Evolutionary conservation across 2,888 invertebrate genomes (phyloP).

Genomic region (Galerucella calmariensis): DNA sequence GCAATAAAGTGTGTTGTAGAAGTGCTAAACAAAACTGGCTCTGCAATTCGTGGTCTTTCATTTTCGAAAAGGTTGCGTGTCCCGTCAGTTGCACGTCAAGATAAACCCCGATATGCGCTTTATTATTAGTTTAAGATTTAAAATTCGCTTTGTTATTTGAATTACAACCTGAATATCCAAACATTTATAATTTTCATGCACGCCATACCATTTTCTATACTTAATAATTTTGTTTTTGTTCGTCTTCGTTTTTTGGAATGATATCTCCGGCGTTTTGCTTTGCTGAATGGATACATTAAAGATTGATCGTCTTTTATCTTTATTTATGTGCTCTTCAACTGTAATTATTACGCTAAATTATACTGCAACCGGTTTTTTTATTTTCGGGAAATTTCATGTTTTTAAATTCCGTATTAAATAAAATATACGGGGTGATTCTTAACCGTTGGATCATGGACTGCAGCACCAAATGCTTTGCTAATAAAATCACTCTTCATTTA

Average conservation of each 20-base stretch:
- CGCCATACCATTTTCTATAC: conserved; percentile 32
- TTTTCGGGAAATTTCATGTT: neutral
- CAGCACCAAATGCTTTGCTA: too few relatives aligned
- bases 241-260: conserved; percentile 26
- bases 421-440: too few relatives aligned
- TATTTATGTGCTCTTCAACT: conserved; percentile 3
- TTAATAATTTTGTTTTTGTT: conserved; percentile 15
- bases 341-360: conserved; percentile 10
- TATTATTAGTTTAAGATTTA: conserved; percentile 44
- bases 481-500: too few relatives aligned
- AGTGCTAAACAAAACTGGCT: conserved; percentile 42
- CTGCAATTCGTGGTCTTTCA: conserved; percentile 33
- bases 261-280: conserved; percentile 25
- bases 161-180: conserved; percentile 42
- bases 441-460: too few relatives aligned
- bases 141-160: conserved; percentile 44
- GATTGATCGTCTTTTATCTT: conserved; percentile 13
- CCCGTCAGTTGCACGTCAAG: conserved; percentile 41
- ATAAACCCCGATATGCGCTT: conserved; percentile 43
- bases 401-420: neutral
- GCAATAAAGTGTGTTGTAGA: conserved; percentile 42
- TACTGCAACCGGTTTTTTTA: neutral
- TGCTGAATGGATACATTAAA: conserved; percentile 22
- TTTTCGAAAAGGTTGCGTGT: conserved; percentile 42
- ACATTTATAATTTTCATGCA: conserved; percentile 39